These are phyloP conservation scores for Ctenochaetus hawaiiensis DNA, from an alignment of 2,797 vertebrate genomes.

Conservation along the genomic window DNA sequence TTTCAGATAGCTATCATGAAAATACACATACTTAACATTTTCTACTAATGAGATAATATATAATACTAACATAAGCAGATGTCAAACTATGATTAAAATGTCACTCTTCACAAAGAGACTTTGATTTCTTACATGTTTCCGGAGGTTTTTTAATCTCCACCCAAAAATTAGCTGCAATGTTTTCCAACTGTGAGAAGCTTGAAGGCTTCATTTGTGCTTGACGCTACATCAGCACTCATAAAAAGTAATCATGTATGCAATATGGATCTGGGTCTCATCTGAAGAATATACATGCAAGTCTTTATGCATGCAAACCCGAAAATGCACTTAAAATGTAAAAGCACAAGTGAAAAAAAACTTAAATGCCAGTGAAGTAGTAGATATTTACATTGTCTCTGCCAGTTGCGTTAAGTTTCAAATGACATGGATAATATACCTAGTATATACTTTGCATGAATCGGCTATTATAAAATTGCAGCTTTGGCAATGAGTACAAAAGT, in stretches of 20 bases:
- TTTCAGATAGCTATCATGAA: not conserved
- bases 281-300: not conserved
- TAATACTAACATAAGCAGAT: not conserved
- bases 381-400: not conserved
- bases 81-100: not conserved
- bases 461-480: not conserved
- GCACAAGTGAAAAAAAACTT: not conserved
- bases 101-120: not conserved
- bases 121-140: not conserved
- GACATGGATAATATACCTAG: not conserved
- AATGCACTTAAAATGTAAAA: not conserved
- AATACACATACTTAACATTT: not conserved
- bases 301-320: not conserved
- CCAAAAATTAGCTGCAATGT: not conserved
- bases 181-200: not conserved
- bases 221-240: not conserved
- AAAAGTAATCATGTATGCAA: not conserved
- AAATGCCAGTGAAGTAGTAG: not conserved
- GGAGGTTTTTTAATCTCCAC: not conserved
- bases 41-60: not conserved
- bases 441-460: not conserved
- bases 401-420: slow-evolving; percentile 9
- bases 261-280: not conserved
- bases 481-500: not conserved
- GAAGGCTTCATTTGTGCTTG: not conserved